Evolutionary conservation across 2,113 vertebrate genomes (phyloP).

Genomic region (Boleophthalmus pectinirostris): DNA sequence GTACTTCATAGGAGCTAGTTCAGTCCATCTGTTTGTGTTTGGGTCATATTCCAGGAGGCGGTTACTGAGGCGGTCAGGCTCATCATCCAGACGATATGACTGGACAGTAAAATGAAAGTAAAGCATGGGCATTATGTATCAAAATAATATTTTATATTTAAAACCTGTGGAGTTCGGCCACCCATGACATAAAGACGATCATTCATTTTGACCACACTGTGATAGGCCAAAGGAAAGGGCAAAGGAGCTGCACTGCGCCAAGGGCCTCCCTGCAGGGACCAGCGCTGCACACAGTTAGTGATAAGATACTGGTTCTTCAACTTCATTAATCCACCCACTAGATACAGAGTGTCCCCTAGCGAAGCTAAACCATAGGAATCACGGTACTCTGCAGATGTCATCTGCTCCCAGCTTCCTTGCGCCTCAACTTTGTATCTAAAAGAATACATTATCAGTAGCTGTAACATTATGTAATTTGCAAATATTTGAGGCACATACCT

Average conservation of each 20-base stretch:
- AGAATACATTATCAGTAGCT: constrained; percentile 16
- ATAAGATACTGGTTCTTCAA: constrained; percentile 89
- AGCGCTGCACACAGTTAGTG: constrained; percentile 91
- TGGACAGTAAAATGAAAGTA: constrained; percentile 54
- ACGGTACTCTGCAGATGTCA: constrained; percentile 87
- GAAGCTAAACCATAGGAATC: constrained; percentile 89
- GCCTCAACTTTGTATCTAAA: constrained; percentile 87
- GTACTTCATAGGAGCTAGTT: constrained; percentile 86
- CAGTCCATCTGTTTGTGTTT: constrained; percentile 86
- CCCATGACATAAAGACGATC: constrained; percentile 89
- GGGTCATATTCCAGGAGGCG: constrained; percentile 89
- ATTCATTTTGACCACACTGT: constrained; percentile 81
- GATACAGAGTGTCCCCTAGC: constrained; percentile 82
- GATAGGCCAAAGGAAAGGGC: constrained; percentile 88
- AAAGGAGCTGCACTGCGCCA: constrained; percentile 88
- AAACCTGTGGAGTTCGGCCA: constrained; percentile 95
- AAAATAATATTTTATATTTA: background rate
- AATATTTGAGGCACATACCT: constrained; percentile 74
- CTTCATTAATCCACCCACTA: constrained; percentile 95
- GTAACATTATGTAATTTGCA: background rate
- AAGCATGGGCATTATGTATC: constrained; percentile 50
- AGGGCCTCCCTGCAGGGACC: constrained; percentile 82
- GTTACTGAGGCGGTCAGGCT: constrained; percentile 94
- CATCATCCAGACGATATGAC: constrained; percentile 90
- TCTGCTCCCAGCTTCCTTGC: constrained; percentile 88